These are phyloP conservation scores for Argentina silus DNA, from an alignment of 2,797 vertebrate genomes.

Conservation along the genomic window DNA sequence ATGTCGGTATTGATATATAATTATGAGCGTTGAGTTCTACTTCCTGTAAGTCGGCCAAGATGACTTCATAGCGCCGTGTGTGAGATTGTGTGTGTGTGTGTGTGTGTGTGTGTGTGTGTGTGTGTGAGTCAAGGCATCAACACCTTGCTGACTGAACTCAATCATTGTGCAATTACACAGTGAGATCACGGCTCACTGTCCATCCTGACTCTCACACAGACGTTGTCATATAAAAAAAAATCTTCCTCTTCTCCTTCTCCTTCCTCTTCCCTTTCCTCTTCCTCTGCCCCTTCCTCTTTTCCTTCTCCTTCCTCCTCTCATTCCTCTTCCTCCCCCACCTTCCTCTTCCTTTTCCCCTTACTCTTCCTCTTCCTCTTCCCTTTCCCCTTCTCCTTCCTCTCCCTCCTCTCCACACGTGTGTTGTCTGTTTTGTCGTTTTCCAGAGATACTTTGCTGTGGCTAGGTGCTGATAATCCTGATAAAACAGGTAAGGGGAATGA, in stretches of 20 bases:
- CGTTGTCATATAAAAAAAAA: slow-evolving; percentile 60
- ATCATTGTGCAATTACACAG: slow-evolving; percentile 80
- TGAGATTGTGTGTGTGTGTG: slow-evolving; percentile 6
- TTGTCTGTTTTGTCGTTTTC: neutral
- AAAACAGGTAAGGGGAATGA: slow-evolving; percentile 44
- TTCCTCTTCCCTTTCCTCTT: neutral
- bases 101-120: slow-evolving; percentile 9
- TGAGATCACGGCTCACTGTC: slow-evolving; percentile 70
- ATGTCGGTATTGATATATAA: slow-evolving; percentile 82
- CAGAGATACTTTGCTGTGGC: neutral
- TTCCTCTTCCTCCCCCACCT: slow-evolving; percentile 3
- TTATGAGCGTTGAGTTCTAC: slow-evolving; percentile 72
- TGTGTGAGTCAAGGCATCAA: slow-evolving; percentile 63
- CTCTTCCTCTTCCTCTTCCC: too few relatives aligned
- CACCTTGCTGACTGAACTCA: slow-evolving; percentile 66
- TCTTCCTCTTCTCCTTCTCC: slow-evolving; percentile 45
- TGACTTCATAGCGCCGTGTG: slow-evolving; percentile 49
- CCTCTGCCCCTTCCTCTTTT: neutral
- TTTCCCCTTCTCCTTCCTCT: neutral
- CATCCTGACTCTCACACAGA: slow-evolving; percentile 58
- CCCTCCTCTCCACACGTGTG: neutral
- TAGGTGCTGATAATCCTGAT: neutral
- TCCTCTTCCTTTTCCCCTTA: neutral
- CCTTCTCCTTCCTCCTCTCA: neutral
- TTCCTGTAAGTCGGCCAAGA: slow-evolving; percentile 62